Base-by-base conservation (phyloP, 2,888 invertebrate species). In the Cerceris rybyensis region DNA sequence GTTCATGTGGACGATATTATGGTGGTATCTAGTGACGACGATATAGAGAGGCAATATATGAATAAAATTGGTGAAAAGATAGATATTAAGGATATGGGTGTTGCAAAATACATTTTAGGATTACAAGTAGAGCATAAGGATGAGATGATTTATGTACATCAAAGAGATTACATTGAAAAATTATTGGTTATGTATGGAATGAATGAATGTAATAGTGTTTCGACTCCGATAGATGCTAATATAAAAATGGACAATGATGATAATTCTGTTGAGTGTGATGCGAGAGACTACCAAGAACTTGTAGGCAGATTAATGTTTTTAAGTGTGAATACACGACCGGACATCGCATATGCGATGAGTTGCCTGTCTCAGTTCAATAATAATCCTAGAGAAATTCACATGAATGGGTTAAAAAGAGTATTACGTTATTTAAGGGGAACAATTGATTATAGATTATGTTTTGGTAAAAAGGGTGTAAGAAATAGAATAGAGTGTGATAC, bases 271-370 rank as follows among this genome's bases (percentile, higher is more conserved):
- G 2, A 1, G 0, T 57, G 41, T 14, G 16, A 71, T 65, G 11
- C 6, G 0, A 39, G 16, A 9, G 7, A 13, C 1, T 71, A 65
- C 42, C 70, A 71, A 50, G 59, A 58, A 28, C 28, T 71, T 7
- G 11, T 71, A 6, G 70, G 70, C n/a, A 49, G 42, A 49, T 14
- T 65, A 13, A 70, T 70, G 58, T 70, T 41, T 52, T 13, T 71
- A 14, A 52, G 58, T 14, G 28, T 28, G 1, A 13, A 28, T 9
- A 60, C 59, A 1, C 46, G 70, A 46, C 61, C 61, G 0, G 55
- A 70, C n/a, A 0, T 70, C 6, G 41, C 70, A 6, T 70, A 54
- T 43, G 55, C 61, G 0, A 5, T 69, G 11, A 69, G 52, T 9
- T 69, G 52, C n/a, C 2, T 69, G 0, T 60, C 52, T 0, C 68